Evolutionary conservation across 2,113 vertebrate genomes (phyloP).

Genomic region (Poecilia latipinna): DNA sequence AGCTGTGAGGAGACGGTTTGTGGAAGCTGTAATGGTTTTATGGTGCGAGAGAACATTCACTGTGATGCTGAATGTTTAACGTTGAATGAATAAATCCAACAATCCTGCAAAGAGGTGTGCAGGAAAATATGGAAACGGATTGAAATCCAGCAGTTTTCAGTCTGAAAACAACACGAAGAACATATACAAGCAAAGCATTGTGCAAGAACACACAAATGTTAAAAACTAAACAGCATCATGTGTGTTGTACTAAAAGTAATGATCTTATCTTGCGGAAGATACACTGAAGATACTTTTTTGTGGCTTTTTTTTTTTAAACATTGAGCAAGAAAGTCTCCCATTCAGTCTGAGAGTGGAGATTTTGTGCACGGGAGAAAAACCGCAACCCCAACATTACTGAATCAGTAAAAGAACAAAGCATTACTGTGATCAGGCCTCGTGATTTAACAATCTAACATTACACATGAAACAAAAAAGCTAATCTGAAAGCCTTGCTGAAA

Average conservation of each 20-base stretch:
- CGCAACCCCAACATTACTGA: neutral
- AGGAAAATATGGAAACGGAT: neutral
- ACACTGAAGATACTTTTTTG: neutral
- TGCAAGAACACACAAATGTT: neutral
- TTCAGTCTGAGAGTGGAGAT: too few relatives aligned
- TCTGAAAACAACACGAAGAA: neutral
- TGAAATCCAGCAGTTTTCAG: neutral
- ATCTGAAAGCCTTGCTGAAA: too few relatives aligned
- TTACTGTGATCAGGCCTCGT: neutral
- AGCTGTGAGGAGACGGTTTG: too few relatives aligned
- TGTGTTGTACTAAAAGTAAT: too few relatives aligned
- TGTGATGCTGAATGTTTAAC: neutral
- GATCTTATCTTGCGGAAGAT: neutral
- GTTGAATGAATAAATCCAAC: neutral
- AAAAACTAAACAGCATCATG: neutral
- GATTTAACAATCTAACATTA: too few relatives aligned
- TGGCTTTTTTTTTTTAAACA: too few relatives aligned
- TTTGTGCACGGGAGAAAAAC: neutral
- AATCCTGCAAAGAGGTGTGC: neutral
- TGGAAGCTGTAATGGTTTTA: neutral
- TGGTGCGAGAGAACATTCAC: neutral
- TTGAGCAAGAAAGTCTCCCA: too few relatives aligned
- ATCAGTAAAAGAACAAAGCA: neutral
- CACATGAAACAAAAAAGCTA: too few relatives aligned
- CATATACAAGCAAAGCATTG: neutral